A percentile compares a stretch with the other conserved stretches of the same genome.
Evolutionary conservation across 2,888 invertebrate genomes (phyloP).

Genomic region (Xylota segnis): DNA sequence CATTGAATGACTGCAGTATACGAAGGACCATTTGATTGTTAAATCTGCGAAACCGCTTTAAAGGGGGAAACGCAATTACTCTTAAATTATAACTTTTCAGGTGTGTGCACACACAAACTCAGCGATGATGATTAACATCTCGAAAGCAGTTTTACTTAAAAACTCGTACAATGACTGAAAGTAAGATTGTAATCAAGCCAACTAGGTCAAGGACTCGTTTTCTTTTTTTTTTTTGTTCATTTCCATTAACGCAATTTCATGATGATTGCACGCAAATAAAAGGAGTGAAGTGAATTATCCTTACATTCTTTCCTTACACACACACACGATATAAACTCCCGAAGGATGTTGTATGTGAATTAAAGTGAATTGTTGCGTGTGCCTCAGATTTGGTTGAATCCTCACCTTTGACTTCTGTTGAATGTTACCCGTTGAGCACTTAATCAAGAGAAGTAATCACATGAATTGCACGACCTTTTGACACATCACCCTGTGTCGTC

Average conservation of each 20-base stretch:
- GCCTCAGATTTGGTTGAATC: slow-evolving; percentile 43
- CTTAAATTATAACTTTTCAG: not conserved
- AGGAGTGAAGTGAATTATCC: slow-evolving; percentile 47
- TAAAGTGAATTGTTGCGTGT: slow-evolving; percentile 62
- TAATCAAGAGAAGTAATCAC: slow-evolving; percentile 49
- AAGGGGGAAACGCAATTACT: not conserved
- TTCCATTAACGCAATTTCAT: slow-evolving; percentile 72
- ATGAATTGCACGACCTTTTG: slow-evolving; percentile 32
- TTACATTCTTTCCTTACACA: not conserved
- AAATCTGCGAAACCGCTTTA: not conserved
- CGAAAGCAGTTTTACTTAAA: slow-evolving; percentile 11
- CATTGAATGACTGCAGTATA: not conserved
- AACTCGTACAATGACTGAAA: slow-evolving; percentile 16
- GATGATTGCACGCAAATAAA: slow-evolving; percentile 71
- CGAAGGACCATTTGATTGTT: slow-evolving; percentile 9
- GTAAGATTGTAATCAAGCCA: slow-evolving; percentile 49
- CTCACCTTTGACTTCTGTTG: slow-evolving; percentile 19
- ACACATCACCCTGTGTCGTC: slow-evolving; percentile 14
- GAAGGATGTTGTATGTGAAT: slow-evolving; percentile 6
- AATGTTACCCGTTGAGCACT: slow-evolving; percentile 14
- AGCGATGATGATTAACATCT: slow-evolving; percentile 7
- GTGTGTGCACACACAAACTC: not conserved
- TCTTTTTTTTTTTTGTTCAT: slow-evolving; percentile 34
- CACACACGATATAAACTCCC: not conserved
- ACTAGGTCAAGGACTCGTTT: slow-evolving; percentile 60